phyloP scores from a whole-genome alignment of 2,113 vertebrate species.

The Verasper variegatus region DNA sequence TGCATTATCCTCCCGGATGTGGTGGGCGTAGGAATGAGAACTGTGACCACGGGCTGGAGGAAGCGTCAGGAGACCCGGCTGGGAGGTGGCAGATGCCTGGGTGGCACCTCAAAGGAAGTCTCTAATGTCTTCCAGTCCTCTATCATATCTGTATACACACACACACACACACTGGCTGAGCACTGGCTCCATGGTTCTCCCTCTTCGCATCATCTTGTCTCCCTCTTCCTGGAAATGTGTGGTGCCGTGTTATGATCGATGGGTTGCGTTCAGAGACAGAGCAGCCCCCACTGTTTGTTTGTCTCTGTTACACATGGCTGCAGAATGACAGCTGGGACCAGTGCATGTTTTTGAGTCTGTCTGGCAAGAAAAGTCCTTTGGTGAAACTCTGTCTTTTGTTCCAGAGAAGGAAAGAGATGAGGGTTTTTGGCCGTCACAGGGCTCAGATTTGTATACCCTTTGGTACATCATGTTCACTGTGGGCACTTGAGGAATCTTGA shows the following conservation, averaged over 20 bases:
- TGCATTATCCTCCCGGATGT: constrained; percentile 19
- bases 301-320: constrained; percentile 70
- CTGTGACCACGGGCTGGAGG: constrained; percentile 51
- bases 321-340: constrained; percentile 70
- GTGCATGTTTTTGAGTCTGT: constrained; percentile 42
- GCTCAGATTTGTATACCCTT: constrained; percentile 29
- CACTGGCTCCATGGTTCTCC: constrained; percentile 39
- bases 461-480: constrained; percentile 42
- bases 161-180: neutral
- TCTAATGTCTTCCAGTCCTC: constrained; percentile 37
- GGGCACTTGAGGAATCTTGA: constrained; percentile 40
- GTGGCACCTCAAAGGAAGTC: constrained; percentile 50
- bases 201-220: constrained; percentile 57
- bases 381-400: constrained; percentile 26
- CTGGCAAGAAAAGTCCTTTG: constrained; percentile 48
- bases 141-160: constrained; percentile 14
- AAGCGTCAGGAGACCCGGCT: constrained; percentile 20
- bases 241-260: constrained; percentile 72
- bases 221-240: constrained; percentile 68
- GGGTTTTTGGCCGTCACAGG: constrained; percentile 6
- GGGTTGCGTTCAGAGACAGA: constrained; percentile 64
- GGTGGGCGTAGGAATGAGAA: constrained; percentile 16
- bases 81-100: constrained; percentile 60
- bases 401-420: too few species aligned
- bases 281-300: constrained; percentile 73